These are phyloP conservation scores for Atta cephalotes DNA, from an alignment of 1,140 invertebrate genomes.

Conservation along the genomic window DNA sequence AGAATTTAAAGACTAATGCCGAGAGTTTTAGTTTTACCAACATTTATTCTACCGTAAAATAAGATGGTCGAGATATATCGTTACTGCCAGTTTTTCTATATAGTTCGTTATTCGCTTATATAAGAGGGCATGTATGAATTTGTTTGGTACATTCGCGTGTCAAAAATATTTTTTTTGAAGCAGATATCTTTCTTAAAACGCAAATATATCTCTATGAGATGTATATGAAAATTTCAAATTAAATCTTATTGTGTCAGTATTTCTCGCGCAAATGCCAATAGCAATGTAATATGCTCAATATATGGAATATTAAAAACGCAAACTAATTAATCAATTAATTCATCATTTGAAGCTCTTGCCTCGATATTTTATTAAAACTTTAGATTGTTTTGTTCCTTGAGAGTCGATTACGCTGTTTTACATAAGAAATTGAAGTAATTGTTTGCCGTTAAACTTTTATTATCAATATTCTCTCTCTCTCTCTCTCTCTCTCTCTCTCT, in stretches of 20 bases:
- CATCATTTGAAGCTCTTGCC: slow-evolving; percentile 19
- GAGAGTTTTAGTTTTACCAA: slow-evolving; percentile 8
- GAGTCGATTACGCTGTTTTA: background rate
- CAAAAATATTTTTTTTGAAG: slow-evolving; percentile 6
- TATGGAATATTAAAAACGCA: slow-evolving; percentile 19
- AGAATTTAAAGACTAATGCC: slow-evolving; percentile 32
- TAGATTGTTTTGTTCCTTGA: background rate
- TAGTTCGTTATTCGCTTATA: slow-evolving; percentile 19
- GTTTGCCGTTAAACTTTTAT: slow-evolving; percentile 11
- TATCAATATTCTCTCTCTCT: background rate
- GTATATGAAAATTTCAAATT: background rate
- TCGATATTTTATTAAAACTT: slow-evolving; percentile 20
- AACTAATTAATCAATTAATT: slow-evolving; percentile 43
- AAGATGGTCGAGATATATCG: background rate
- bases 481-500: background rate
- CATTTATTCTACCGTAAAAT: slow-evolving; percentile 43
- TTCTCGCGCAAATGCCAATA: slow-evolving; percentile 5
- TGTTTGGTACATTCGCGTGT: background rate
- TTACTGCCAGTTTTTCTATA: background rate
- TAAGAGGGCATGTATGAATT: background rate
- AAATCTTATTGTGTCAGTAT: background rate
- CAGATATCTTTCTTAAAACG: background rate
- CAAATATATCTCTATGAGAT: background rate
- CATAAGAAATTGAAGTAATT: background rate
- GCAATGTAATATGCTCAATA: background rate